Conservation (phyloP, 2,888 invertebrate genomes). For the Agrochola litura region DNA sequence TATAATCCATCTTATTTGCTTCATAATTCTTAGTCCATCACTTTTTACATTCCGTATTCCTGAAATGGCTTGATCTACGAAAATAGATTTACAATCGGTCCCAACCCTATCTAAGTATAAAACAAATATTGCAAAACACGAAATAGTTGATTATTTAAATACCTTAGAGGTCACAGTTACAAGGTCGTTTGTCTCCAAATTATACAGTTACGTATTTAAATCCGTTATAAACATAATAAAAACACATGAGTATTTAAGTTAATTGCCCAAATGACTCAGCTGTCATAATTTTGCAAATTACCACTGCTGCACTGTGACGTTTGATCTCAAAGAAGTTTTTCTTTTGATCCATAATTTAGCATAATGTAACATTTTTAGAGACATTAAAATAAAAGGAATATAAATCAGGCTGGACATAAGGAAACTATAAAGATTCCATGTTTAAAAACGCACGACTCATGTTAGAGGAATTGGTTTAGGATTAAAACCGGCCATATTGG, state of each 20-base stretch:
- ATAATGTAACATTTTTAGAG: background rate
- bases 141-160: slow-evolving; percentile 24
- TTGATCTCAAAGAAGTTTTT: slow-evolving; percentile 46
- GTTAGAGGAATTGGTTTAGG: background rate
- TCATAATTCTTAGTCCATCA: background rate
- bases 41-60: background rate
- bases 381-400: slow-evolving; percentile 6
- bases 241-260: slow-evolving; percentile 15
- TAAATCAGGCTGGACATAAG: background rate
- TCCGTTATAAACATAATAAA: slow-evolving; percentile 35
- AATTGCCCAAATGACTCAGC: slow-evolving; percentile 37
- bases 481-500: slow-evolving; percentile 32
- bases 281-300: slow-evolving; percentile 41
- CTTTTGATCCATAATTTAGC: slow-evolving; percentile 10
- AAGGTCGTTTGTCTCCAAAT: slow-evolving; percentile 46
- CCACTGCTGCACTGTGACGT: slow-evolving; percentile 28
- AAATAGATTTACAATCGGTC: background rate
- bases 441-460: background rate
- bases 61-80: background rate
- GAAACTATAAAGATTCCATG: background rate
- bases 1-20: background rate
- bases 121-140: slow-evolving; percentile 20
- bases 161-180: slow-evolving; percentile 44
- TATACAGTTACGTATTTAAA: slow-evolving; percentile 50
- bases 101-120: background rate